These are phyloP conservation scores for Cricetomys ansorgei DNA, from an alignment of 2,113 vertebrate species.

Conservation along the genomic window DNA sequence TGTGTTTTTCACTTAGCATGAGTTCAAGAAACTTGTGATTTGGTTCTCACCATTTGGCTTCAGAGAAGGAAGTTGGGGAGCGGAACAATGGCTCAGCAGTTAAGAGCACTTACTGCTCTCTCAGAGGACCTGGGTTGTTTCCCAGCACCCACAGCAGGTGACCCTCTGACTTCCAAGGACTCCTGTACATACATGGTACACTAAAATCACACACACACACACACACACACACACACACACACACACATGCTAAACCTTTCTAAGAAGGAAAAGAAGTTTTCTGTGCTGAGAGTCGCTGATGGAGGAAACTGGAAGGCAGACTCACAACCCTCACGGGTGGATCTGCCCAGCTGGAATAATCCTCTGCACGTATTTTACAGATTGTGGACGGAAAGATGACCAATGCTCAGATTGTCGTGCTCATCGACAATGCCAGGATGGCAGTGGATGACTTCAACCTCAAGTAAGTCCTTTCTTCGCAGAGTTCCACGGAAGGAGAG, in stretches of 20 bases:
- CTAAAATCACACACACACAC: background rate
- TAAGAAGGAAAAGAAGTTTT: background rate
- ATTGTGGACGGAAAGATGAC: constrained; percentile 85
- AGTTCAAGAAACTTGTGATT: background rate
- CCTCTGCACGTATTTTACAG: constrained; percentile 80
- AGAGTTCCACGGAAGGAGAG: background rate
- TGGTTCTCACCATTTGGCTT: background rate
- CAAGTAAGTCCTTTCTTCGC: constrained; percentile 86
- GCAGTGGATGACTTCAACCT: constrained; percentile 89
- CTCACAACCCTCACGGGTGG: background rate
- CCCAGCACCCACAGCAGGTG: background rate
- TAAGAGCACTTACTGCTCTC: background rate
- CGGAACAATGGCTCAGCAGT: background rate
- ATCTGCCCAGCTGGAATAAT: background rate
- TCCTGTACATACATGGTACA: background rate
- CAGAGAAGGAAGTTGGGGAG: background rate
- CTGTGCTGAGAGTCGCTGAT: background rate
- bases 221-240: background rate
- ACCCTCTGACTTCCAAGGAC: background rate
- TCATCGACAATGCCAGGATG: constrained; percentile 90
- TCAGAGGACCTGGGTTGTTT: background rate
- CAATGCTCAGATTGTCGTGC: constrained; percentile 87
- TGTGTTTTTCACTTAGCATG: background rate
- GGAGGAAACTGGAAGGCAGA: background rate
- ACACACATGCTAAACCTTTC: background rate